Conservation (phyloP, 1,140 invertebrate genomes). For the Branchinecta lynchi region DNA sequence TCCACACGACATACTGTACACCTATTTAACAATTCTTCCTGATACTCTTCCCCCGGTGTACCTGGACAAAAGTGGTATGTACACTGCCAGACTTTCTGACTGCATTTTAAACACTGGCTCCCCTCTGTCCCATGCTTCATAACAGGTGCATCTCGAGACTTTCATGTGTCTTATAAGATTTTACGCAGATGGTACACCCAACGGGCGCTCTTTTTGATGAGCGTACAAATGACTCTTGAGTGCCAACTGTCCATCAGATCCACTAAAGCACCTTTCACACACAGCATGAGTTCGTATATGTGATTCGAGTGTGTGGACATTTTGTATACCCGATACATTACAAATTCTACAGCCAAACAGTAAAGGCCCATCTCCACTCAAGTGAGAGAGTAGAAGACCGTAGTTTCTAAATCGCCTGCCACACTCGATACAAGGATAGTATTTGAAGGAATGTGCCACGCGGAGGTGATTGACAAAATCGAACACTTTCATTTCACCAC, state of each 20-base stretch:
- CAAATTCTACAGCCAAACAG: conserved; percentile 20
- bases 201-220: conserved; percentile 20
- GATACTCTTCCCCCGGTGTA: conserved; percentile 34
- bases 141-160: conserved; percentile 51
- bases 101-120: conserved; percentile 60
- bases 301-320: conserved; percentile 19
- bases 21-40: conserved; percentile 36
- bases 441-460: conserved; percentile 18
- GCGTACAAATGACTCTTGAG: conserved; percentile 18
- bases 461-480: conserved; percentile 20
- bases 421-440: conserved; percentile 21
- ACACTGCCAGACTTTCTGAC: conserved; percentile 75
- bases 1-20: conserved; percentile 61
- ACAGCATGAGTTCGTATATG: conserved; percentile 20
- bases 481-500: conserved; percentile 17
- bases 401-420: conserved; percentile 20
- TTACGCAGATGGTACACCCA: conserved; percentile 19
- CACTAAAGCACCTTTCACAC: conserved; percentile 19
- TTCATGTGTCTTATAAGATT: conserved; percentile 21
- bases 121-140: conserved; percentile 79
- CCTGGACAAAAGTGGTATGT: conserved; percentile 76
- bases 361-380: not conserved
- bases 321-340: conserved; percentile 18
- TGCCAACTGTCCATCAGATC: conserved; percentile 17
- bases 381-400: conserved; percentile 20